Base-by-base conservation (phyloP, 2,113 vertebrate genomes). In the Eleginops maclovinus region DNA sequence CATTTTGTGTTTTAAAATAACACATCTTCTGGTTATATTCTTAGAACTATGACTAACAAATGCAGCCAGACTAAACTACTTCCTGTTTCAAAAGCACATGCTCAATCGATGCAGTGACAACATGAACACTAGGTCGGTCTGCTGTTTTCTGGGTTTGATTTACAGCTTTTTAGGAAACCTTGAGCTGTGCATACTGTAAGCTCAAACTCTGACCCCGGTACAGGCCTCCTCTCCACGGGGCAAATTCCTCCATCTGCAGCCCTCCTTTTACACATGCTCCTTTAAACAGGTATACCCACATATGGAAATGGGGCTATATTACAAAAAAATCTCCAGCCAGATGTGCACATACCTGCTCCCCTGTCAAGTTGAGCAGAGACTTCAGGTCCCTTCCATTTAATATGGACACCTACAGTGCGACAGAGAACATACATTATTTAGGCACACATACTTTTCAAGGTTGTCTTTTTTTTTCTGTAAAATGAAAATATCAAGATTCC, bases 301-400 rank as follows among this genome's bases (percentile, higher is more conserved):
- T 51, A 69, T 74, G 21, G 82, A 75, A 69, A 80, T 2, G 67
- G 56, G n/a, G 10, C 31, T 0, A 4, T 58, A 49, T 10, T 8
- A 71, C 19, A 77, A 50, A 69, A n/a, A 26, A 62, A 41, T 36
- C 56, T 14, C 41, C 40, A 63, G 24, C 72, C 46, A 75, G 51
- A 88, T 68, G 59, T 79, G 76, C 13, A 89, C 94, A 86, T 79
- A 97, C 97, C 96, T 98, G 97, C 84, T 97, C 96, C 59, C 97
- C 97, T 36, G 96, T 96, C 85, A 98, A 88, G 89, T 96, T 97
- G 85, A 96, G 93, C 77, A 97, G 70, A 16, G 94, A 94, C 24
- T 70, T 93, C 80, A 98, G 88, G 72, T 97, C 91, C 21, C 89
- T 95, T 66, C 96, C 95, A 73, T 96, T 94, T 46, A 98, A 89